Evolutionary conservation across 1,140 invertebrate species (phyloP).

Genomic region (Gonatopus flavifemur): DNA sequence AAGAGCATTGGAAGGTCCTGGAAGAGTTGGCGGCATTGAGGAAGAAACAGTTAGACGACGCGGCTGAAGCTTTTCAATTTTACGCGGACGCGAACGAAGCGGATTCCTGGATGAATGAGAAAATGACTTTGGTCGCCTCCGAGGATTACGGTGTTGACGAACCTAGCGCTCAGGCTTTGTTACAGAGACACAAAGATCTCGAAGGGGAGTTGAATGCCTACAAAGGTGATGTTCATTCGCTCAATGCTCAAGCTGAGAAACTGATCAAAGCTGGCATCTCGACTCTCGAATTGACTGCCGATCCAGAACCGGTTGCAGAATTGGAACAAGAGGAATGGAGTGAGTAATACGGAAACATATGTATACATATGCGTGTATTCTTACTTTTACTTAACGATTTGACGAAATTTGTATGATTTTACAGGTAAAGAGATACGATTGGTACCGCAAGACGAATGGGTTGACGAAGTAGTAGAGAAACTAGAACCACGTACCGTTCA

Average conservation of each 20-base stretch:
- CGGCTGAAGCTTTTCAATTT: slow-evolving; percentile 92
- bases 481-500: slow-evolving; percentile 81
- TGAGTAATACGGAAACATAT: slow-evolving; percentile 10
- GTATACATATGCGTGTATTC: background rate
- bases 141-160: slow-evolving; percentile 89
- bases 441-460: slow-evolving; percentile 87
- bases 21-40: slow-evolving; percentile 81
- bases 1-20: slow-evolving; percentile 83
- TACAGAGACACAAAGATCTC: slow-evolving; percentile 84
- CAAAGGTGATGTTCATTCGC: slow-evolving; percentile 81
- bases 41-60: slow-evolving; percentile 87
- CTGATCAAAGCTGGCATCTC: slow-evolving; percentile 79
- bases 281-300: slow-evolving; percentile 70
- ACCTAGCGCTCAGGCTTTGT: slow-evolving; percentile 80
- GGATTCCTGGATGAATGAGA: slow-evolving; percentile 96
- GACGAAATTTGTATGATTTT: slow-evolving; percentile 3
- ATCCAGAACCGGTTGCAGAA: slow-evolving; percentile 66
- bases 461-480: slow-evolving; percentile 85
- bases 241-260: slow-evolving; percentile 83
- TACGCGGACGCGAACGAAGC: slow-evolving; percentile 97
- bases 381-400: background rate
- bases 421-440: slow-evolving; percentile 69
- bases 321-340: slow-evolving; percentile 75
- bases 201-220: slow-evolving; percentile 92
- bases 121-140: slow-evolving; percentile 83